Conservation (phyloP, 2,797 vertebrate genomes). For the Sphenopsis melanotis region DNA sequence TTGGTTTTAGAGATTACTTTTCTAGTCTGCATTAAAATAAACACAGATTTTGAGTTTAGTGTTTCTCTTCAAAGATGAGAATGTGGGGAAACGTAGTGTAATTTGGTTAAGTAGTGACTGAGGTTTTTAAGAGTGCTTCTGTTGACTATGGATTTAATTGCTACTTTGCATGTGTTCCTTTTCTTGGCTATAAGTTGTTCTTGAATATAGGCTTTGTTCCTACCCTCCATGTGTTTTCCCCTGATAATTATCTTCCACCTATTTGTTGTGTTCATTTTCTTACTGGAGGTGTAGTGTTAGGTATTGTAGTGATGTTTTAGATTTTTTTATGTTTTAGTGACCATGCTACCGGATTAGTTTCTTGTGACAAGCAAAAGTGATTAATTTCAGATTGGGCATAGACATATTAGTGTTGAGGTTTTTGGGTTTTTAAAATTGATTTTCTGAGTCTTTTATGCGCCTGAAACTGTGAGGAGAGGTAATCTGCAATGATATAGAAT, state of each 20-base stretch:
- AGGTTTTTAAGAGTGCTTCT: neutral
- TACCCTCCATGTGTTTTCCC: fast-evolving
- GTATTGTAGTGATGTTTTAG: fast-evolving
- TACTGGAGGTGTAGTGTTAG: neutral
- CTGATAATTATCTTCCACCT: neutral
- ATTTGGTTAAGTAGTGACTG: neutral
- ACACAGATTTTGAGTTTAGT: fast-evolving
- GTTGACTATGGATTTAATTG: neutral
- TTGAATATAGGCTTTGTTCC: neutral
- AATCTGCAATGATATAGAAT: neutral
- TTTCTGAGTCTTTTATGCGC: neutral
- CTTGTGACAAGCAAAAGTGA: neutral
- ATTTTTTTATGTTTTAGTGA: neutral
- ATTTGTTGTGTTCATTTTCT: neutral
- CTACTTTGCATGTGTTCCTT: neutral
- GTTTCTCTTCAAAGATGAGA: neutral
- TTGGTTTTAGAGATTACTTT: neutral
- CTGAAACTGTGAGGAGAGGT: neutral
- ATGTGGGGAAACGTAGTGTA: fast-evolving
- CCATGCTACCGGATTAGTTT: fast-evolving
- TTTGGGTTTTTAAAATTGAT: neutral
- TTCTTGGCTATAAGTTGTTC: neutral
- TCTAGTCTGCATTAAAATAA: neutral
- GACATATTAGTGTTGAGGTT: neutral
- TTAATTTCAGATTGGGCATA: neutral